Evolutionary conservation across 2,113 vertebrate species (phyloP), one percentile per base, ranked within the genome.

Genomic region (Lophius piscatorius): DNA sequence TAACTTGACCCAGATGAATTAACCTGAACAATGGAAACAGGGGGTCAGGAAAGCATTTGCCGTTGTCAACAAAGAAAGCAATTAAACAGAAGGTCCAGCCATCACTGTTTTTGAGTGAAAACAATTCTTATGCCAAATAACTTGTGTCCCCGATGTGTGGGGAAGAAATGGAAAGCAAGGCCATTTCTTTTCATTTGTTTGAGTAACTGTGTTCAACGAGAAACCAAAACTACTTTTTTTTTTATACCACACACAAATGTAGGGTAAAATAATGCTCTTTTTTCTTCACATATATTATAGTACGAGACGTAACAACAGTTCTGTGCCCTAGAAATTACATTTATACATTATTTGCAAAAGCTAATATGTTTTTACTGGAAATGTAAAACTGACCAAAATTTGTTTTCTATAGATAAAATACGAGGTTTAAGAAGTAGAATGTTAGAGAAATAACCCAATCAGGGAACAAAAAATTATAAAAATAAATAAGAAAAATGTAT

Each of bases 1-100:
- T 61, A 83, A 84, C 70, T 74, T 47, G 81, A 79, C 70, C 73
- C 71, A 81, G 60, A 80, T 81, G 80, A 89, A 83, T 88, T 86
- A 80, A 86, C 75, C 58, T 33, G 72, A 86, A 90, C 87, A 89
- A 89, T 80, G 41, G 83, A 40, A 47, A 34, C 85, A 57, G 70
- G 57, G 59, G 80, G 74, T 83, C 75, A 51, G 73, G 73, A 76
- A 80, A 82, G 73, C 70, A 42, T 63, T 49, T 14, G 2, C 75
- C 38, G 62, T 81, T 76, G 85, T 85, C 74, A 48, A 39, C 67
- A 62, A 16, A 51, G 46, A 61, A 57, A 59, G 62, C 66, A 88
- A 80, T 87, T 86, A 78, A 79, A 76, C 42, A 50, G 14, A 83
- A 74, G 74, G 76, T 78, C 78, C 68, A 47, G 65, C 63, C 71